Base-by-base conservation (phyloP, 2,797 vertebrate species). In the Falco naumanni region DNA sequence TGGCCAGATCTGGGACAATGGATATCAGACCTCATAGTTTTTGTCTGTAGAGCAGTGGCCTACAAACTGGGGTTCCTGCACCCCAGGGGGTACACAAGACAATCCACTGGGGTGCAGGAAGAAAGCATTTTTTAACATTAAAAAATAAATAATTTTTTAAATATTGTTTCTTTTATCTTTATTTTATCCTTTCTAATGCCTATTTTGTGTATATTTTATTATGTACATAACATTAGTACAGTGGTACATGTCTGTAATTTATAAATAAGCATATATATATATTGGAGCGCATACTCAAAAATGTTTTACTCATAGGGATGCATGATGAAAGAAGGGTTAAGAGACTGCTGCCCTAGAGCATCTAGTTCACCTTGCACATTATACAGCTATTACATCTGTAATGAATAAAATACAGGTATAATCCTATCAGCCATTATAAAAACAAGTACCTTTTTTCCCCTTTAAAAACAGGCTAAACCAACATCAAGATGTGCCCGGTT, bases 1-100 rank as follows among this genome's bases (percentile, higher is more conserved):
- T 54, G 43, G 7, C 33, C 9, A 1, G 15, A 3, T 61, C 57
- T 0, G 0, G 41, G 28, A n/a, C 54, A 88, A 5, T 2, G 26
- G 18, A 18, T 72, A 29, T 63, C 28, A 25, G n/a, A 88, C 11
- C 31, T 72, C 37, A 70, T 25, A 84, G 37, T 3, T 91, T 77
- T 61, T 54, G 6, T 59, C 15, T 61, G 11, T 68, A 47, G 33
- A 74, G 34, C n/a, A 37, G 21, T 77, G 6, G n/a, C 45, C 25
- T 68, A 33, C 39, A 65, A 45, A 13, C 0, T 51, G 28, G 21
- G 7, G 21, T 69, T 68, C 6, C 63, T 69, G 34, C 14, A 59
- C 6, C 39, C 28, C 29, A 31, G 1, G 0, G 7, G 1, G 12
- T 43, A 75, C 8, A 37, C 5, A 56, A 43, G 63, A 24, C 18